These are phyloP conservation scores for Drosophila kanekoi DNA, from an alignment of 2,888 invertebrate species.

Conservation along the genomic window DNA sequence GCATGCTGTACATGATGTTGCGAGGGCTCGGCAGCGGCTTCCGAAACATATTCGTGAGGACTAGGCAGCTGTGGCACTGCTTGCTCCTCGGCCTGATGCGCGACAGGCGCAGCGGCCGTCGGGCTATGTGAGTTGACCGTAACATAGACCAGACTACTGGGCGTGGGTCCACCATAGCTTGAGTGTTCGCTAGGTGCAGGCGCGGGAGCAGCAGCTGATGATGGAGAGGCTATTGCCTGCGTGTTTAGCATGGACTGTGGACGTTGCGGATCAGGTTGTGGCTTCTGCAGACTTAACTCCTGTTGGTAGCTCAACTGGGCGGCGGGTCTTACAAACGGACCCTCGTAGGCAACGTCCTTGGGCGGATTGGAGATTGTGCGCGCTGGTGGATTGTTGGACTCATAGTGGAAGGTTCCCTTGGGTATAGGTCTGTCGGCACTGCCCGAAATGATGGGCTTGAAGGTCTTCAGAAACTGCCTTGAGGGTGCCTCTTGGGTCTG, in stretches of 20 bases:
- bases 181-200: constrained; percentile 21
- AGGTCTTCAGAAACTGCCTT: constrained; percentile 81
- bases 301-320: constrained; percentile 62
- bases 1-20: constrained; percentile 52
- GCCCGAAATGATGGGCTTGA: constrained; percentile 71
- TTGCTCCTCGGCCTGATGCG: constrained; percentile 12
- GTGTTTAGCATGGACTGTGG: constrained; percentile 52
- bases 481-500: constrained; percentile 80
- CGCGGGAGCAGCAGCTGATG: neutral
- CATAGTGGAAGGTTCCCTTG: constrained; percentile 79
- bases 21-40: constrained; percentile 64
- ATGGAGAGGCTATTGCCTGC: constrained; percentile 50
- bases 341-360: constrained; percentile 32
- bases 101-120: constrained; percentile 1
- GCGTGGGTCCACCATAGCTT: constrained; percentile 48
- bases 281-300: constrained; percentile 30
- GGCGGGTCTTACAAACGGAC: constrained; percentile 46
- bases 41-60: constrained; percentile 74
- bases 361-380: constrained; percentile 18
- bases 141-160: constrained; percentile 69
- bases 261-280: constrained; percentile 10
- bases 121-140: constrained; percentile 60
- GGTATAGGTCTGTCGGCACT: constrained; percentile 51
- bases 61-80: constrained; percentile 47
- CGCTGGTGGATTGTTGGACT: constrained; percentile 48